A percentile compares a stretch with the other conserved stretches of the same genome.
These are phyloP conservation scores for Drosophila equinoxialis DNA, from an alignment of 1,140 invertebrate species.

Conservation along the genomic window DNA sequence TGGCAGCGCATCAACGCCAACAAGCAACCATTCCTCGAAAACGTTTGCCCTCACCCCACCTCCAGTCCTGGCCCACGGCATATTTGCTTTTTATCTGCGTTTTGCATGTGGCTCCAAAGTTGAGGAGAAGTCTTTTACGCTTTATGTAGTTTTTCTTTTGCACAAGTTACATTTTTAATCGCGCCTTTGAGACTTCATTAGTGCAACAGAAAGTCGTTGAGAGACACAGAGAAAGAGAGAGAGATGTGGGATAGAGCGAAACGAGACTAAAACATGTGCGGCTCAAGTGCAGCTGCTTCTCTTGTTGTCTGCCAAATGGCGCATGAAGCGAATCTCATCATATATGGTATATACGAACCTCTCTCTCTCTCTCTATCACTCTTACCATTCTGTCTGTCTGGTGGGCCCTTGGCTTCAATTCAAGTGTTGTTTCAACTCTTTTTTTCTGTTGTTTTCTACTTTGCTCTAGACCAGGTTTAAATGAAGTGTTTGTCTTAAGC, in stretches of 20 bases:
- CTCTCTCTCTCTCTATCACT: conserved; percentile 19
- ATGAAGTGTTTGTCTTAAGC: conserved; percentile 75
- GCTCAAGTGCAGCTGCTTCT: conserved; percentile 66
- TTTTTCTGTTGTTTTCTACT: conserved; percentile 46
- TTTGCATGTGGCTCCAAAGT: conserved; percentile 62
- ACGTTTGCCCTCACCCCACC: neutral
- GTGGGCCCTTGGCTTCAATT: conserved; percentile 59
- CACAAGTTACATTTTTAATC: conserved; percentile 81
- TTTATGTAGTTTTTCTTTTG: conserved; percentile 48
- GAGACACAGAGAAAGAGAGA: conserved; percentile 15
- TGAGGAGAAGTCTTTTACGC: conserved; percentile 31
- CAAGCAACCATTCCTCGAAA: conserved; percentile 11
- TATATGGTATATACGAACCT: neutral
- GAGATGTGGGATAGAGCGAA: conserved; percentile 11
- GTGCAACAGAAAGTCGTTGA: conserved; percentile 48
- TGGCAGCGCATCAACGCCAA: conserved; percentile 74
- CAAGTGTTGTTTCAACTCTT: conserved; percentile 74
- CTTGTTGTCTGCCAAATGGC: conserved; percentile 75
- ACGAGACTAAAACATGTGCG: conserved; percentile 65
- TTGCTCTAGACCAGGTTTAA: conserved; percentile 52
- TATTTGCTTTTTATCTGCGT: conserved; percentile 77
- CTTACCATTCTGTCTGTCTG: conserved; percentile 54
- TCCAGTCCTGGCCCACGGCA: conserved; percentile 47
- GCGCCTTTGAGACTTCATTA: conserved; percentile 81
- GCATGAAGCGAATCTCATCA: conserved; percentile 58